Conservation (phyloP, 2,888 invertebrate genomes). For the Drosophila dives region DNA sequence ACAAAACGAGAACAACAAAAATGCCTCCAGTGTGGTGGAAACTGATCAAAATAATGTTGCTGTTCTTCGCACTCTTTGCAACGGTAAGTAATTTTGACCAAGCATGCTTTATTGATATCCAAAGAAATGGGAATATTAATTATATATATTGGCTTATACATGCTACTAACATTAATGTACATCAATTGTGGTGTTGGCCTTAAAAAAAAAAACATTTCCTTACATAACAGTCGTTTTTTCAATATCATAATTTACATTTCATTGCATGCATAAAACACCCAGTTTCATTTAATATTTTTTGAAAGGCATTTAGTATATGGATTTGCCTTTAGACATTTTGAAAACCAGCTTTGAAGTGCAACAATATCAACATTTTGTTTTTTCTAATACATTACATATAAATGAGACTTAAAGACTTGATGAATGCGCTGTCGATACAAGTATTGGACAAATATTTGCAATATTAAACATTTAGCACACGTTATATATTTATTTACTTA, state of each 20-base stretch:
- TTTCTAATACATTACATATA: background rate
- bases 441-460: conserved; percentile 13
- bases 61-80: conserved; percentile 64
- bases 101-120: background rate
- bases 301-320: background rate
- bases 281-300: background rate
- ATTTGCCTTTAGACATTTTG: conserved; percentile 1
- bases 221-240: background rate
- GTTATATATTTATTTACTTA: background rate
- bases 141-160: background rate
- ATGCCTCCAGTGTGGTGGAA: conserved; percentile 66
- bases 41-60: conserved; percentile 59
- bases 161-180: background rate
- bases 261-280: conserved; percentile 1
- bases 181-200: conserved; percentile 6
- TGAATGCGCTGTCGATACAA: conserved; percentile 12
- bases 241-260: background rate
- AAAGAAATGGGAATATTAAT: background rate
- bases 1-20: conserved; percentile 5
- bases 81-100: conserved; percentile 51
- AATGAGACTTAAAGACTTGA: background rate
- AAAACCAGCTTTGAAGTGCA: conserved; percentile 8
- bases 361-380: background rate
- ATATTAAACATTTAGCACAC: conserved; percentile 10
- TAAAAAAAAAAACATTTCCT: background rate